Evolutionary conservation across 2,113 vertebrate species (phyloP).

Genomic region (Solea solea): DNA sequence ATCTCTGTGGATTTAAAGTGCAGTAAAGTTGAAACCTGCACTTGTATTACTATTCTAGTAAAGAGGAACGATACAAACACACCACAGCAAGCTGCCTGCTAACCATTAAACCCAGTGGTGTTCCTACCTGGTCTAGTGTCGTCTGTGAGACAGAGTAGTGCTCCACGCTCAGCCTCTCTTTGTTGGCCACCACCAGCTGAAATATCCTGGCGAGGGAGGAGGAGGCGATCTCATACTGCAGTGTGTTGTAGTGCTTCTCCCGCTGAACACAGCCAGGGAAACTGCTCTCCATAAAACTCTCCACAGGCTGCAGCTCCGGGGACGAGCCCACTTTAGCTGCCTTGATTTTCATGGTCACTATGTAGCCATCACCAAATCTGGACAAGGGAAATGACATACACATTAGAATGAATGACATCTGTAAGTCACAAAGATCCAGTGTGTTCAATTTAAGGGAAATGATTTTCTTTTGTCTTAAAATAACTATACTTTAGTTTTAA

Average conservation of each 20-base stretch:
- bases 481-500: no score
- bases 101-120: not conserved
- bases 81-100: no score
- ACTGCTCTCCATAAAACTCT: constrained; percentile 88
- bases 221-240: constrained; percentile 92
- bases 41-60: no score
- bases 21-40: no score
- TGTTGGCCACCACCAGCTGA: constrained; percentile 92
- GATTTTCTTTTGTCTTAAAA: no score
- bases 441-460: no score
- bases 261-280: constrained; percentile 91
- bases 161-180: constrained; percentile 91
- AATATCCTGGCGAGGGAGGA: constrained; percentile 94
- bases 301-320: constrained; percentile 87
- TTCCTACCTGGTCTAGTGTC: constrained; percentile 92
- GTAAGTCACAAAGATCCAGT: no score
- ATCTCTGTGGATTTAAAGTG: no score
- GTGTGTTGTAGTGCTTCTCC: constrained; percentile 94
- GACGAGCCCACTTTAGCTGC: constrained; percentile 79
- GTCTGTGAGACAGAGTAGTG: constrained; percentile 97
- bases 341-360: constrained; percentile 95
- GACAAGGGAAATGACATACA: not conserved
- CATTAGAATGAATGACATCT: not conserved
- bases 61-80: no score
- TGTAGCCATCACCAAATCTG: constrained; percentile 96